Evolutionary conservation across 2,888 invertebrate genomes (phyloP), one percentile per base, ranked within the genome.

Genomic region (Macrophya annulata): DNA sequence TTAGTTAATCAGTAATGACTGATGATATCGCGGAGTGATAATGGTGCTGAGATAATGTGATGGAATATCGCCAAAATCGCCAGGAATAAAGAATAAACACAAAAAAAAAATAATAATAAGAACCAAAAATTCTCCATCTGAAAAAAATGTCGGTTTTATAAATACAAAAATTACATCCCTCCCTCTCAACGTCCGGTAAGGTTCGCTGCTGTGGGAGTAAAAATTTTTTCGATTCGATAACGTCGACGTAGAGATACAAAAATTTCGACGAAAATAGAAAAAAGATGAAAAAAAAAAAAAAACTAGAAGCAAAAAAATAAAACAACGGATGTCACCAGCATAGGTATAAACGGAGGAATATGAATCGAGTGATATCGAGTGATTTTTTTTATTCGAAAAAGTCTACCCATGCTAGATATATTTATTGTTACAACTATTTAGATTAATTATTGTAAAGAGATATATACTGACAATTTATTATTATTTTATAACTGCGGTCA

Each of bases 51-150:
- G 74, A 74, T 25, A 5, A 83, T 79, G 25, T 71, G 81, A 74
- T 62, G 17, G 43, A 31, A 51, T 40, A 82, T 85, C 65, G 83
- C 85, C 85, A 86, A 86, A 84, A 86, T 85, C 86, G 85, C 85
- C 84, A 68, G 25, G 48, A 85, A 77, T 37, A 17, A 1, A 71
- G 40, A 71, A n/a, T n/a, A n/a, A 9, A 72, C 10, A 43, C 17
- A 45, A 43, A 17, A 40, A 71, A 65, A 85, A 85, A 85, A 82
- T 4, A 55, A n/a, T n/a, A 0, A 6, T 1, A 5, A 51, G 17
- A 85, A 31, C 79, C 43, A 55, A 74, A 10, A 10, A 45, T 55
- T 87, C 86, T 86, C 84, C 87, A 87, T 86, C 87, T 87, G 86
- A 85, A 87, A 86, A 74, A 82, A 79, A 71, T 71, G 71, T 71